phyloP scores from a whole-genome alignment of 2,888 invertebrate species.

The Lamproptera curius region DNA sequence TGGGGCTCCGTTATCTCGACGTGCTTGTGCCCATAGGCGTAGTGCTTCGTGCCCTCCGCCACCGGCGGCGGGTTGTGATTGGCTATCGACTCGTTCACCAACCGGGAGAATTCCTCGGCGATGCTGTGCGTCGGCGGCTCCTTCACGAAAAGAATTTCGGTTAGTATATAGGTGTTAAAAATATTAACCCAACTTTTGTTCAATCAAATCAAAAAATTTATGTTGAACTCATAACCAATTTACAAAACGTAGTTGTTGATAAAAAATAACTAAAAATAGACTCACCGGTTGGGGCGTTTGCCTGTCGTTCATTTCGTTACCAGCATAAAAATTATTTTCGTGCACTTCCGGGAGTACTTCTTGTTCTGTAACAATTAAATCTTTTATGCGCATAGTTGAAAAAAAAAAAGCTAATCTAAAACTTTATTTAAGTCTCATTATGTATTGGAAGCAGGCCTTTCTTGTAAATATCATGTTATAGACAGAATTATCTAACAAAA shows the following conservation, averaged over 20 bases:
- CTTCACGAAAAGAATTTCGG: slow-evolving; percentile 35
- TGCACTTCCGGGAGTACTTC: slow-evolving; percentile 70
- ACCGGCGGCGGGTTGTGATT: no score
- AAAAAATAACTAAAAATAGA: no score
- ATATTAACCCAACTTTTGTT: no score
- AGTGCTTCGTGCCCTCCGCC: background rate
- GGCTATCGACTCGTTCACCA: slow-evolving; percentile 59
- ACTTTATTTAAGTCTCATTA: no score
- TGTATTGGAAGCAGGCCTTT: no score
- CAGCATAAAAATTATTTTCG: slow-evolving; percentile 56
- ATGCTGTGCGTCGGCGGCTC: slow-evolving; percentile 54
- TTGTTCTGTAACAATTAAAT: slow-evolving; percentile 64
- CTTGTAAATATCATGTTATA: no score
- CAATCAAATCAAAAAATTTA: no score
- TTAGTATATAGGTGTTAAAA: slow-evolving; percentile 12
- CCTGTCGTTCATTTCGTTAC: slow-evolving; percentile 69
- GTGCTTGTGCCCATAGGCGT: background rate
- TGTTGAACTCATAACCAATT: no score
- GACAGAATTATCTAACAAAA: no score
- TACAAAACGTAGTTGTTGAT: no score
- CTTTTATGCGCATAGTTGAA: no score
- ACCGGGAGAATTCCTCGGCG: slow-evolving; percentile 69
- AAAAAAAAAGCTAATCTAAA: no score
- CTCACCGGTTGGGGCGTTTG: slow-evolving; percentile 74
- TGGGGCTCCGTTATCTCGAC: background rate